Conservation (phyloP, 1,140 invertebrate genomes). For the Bombus superbus region DNA sequence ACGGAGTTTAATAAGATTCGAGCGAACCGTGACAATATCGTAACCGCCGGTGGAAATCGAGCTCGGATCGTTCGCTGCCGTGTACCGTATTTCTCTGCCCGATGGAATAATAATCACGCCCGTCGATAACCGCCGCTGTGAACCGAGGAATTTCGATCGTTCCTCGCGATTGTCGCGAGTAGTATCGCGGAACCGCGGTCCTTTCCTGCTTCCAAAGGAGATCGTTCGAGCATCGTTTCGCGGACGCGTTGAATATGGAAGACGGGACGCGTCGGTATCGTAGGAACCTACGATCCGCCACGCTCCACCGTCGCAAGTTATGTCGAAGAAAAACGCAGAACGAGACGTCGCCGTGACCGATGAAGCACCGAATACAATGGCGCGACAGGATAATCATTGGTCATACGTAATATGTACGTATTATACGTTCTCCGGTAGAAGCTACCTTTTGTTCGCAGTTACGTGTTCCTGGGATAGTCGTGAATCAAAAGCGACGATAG, state of each 20-base stretch:
- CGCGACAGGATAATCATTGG: slow-evolving; percentile 13
- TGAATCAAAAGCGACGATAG: slow-evolving; percentile 12
- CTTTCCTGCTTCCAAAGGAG: no score
- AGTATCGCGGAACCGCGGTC: not conserved
- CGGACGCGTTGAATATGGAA: not conserved
- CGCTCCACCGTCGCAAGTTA: not conserved
- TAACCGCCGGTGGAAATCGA: slow-evolving; percentile 19
- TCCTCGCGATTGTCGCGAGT: not conserved
- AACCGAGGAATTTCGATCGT: not conserved
- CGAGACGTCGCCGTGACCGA: slow-evolving; percentile 8
- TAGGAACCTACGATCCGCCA: no score
- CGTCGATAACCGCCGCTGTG: no score
- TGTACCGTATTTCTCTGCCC: not conserved
- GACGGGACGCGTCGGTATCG: no score
- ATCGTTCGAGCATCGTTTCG: not conserved
- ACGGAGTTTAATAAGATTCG: slow-evolving; percentile 35
- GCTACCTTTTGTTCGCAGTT: slow-evolving; percentile 28
- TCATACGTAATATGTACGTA: slow-evolving; percentile 9
- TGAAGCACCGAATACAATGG: slow-evolving; percentile 19
- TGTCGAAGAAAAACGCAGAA: not conserved
- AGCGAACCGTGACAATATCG: slow-evolving; percentile 21
- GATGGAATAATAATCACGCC: not conserved
- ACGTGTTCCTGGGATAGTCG: slow-evolving; percentile 4
- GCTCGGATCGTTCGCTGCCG: not conserved
- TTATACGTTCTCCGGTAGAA: slow-evolving; percentile 6